Percentiles rank a stretch among this genome's conserved stretches.
Evolutionary conservation across 2,113 vertebrate species (phyloP).

Genomic region (Vulpes vulpes): DNA sequence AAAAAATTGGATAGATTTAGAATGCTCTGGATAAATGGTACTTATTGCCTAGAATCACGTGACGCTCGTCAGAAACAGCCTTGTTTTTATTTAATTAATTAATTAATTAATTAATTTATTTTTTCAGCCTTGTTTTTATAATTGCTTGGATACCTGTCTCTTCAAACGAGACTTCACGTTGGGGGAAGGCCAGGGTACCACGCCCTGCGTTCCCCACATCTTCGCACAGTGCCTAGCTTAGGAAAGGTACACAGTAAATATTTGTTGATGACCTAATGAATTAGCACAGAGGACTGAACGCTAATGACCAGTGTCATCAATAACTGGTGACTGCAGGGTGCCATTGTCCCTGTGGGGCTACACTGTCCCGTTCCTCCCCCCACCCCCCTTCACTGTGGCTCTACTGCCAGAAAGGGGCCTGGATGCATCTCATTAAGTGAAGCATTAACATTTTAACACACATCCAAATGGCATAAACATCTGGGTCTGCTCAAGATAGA

Average conservation of each 20-base stretch:
- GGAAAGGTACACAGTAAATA: not conserved
- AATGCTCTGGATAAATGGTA: not conserved
- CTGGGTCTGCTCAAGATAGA: conserved; percentile 70
- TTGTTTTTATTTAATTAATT: not conserved
- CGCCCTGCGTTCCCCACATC: not conserved
- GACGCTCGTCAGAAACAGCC: not conserved
- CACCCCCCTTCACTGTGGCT: not conserved
- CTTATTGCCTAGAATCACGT: not conserved
- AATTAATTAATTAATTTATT: too few relatives aligned
- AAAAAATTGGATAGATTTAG: not conserved
- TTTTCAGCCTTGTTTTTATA: not conserved
- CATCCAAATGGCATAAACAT: conserved; percentile 64
- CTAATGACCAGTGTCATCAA: not conserved
- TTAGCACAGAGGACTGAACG: not conserved
- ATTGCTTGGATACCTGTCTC: not conserved
- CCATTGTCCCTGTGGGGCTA: not conserved
- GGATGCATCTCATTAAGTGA: not conserved
- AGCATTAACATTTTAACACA: conserved; percentile 45
- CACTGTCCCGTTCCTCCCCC: not conserved
- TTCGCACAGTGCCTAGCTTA: not conserved
- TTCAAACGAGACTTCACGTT: not conserved
- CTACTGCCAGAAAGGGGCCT: not conserved
- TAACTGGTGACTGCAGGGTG: not conserved
- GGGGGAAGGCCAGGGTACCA: not conserved
- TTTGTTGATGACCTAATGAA: not conserved